A percentile compares a stretch with the other conserved stretches of the same genome.
Conservation (phyloP, 2,888 invertebrate species). For the Drosophila limbata region DNA sequence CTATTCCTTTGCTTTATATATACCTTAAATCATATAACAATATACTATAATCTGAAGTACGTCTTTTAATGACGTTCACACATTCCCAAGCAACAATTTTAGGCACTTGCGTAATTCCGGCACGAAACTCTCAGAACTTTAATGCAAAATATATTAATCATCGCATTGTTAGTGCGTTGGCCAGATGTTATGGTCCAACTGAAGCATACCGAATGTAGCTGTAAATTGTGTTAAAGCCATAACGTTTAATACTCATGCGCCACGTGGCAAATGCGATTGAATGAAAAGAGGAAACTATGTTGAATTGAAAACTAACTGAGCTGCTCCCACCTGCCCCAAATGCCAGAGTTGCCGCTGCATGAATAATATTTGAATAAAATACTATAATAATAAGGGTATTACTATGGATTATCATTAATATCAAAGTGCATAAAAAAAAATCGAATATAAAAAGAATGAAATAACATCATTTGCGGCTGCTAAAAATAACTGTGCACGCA, state of each 20-base stretch:
- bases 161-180: not conserved
- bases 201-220: conserved; percentile 9
- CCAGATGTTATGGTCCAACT: conserved; percentile 3
- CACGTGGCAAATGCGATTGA: conserved; percentile 1
- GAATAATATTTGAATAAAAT: not conserved
- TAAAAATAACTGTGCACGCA: conserved; percentile 71
- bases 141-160: conserved; percentile 5
- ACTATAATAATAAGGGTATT: conserved; percentile 3
- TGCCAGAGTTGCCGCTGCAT: not conserved
- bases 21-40: not conserved
- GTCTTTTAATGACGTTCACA: not conserved
- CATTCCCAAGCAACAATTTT: not conserved
- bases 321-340: not conserved
- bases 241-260: conserved; percentile 15
- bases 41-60: too few relatives aligned
- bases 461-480: conserved; percentile 38
- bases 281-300: not conserved
- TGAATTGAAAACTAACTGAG: not conserved
- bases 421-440: conserved; percentile 41
- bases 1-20: not conserved
- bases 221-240: conserved; percentile 9
- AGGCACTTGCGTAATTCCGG: not conserved
- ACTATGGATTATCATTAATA: conserved; percentile 43
- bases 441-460: conserved; percentile 8
- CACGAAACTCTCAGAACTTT: not conserved